Conservation (phyloP, 2,113 vertebrate genomes). For the Noctilio leporinus region DNA sequence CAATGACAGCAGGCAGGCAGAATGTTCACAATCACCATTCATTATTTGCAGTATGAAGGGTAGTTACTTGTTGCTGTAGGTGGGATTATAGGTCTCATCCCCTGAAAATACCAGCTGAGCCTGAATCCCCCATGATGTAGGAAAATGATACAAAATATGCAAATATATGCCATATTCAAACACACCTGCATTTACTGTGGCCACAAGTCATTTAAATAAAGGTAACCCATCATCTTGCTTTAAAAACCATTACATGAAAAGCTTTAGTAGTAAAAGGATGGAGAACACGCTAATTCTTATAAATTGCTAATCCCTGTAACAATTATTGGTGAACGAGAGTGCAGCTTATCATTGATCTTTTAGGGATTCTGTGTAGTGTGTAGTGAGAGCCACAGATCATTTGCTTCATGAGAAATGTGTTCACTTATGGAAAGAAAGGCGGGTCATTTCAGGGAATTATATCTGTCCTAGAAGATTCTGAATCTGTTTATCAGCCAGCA, state of each 20-base stretch:
- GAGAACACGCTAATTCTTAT: neutral
- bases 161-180: slow-evolving; percentile 8
- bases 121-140: neutral
- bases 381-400: neutral
- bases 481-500: slow-evolving; percentile 7
- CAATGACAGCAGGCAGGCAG: neutral
- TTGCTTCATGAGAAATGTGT: neutral
- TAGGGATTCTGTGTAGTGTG: neutral
- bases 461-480: neutral
- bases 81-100: neutral
- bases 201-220: slow-evolving; percentile 17
- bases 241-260: neutral
- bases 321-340: neutral
- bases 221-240: neutral
- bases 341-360: neutral
- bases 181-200: neutral
- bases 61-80: neutral
- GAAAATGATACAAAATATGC: neutral
- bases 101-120: neutral
- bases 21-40: neutral
- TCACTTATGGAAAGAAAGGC: neutral
- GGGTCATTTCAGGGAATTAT: neutral
- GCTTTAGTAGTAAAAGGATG: slow-evolving; percentile 12
- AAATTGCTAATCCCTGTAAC: neutral
- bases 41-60: neutral